Evolutionary conservation across 92 coral and sea anemone genomes (phyloP).

Genomic region (Paramuricea clavata): DNA sequence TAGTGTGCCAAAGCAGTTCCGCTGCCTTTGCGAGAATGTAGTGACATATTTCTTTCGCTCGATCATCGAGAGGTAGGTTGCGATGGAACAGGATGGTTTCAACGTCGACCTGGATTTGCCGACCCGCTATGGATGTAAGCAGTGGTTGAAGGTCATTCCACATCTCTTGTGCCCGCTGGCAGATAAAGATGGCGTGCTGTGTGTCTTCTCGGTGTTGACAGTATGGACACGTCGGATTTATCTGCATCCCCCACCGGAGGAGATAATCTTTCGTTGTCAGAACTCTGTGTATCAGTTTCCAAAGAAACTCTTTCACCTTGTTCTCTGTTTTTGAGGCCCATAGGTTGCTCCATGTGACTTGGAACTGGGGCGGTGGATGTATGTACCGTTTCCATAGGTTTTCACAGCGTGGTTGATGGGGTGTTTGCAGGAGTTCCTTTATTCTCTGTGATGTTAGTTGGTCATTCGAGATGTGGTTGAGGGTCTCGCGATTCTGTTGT

Average conservation of each 20-base stretch:
- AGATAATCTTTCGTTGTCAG: constrained; percentile 31
- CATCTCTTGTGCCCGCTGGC: constrained; percentile 32
- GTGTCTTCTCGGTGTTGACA: constrained; percentile 41
- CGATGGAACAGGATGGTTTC: background rate
- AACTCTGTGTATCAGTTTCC: constrained; percentile 40
- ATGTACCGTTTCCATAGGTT: background rate
- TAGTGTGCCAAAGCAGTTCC: background rate
- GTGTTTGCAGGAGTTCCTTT: background rate
- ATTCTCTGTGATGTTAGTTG: background rate
- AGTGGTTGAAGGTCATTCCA: constrained; percentile 16
- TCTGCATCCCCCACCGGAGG: constrained; percentile 37
- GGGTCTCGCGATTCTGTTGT: background rate
- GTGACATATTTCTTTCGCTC: background rate
- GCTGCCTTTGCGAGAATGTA: background rate
- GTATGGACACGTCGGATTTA: constrained; percentile 25
- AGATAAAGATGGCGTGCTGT: constrained; percentile 32
- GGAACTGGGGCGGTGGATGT: background rate
- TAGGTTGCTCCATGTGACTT: constrained; percentile 20
- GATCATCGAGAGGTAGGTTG: background rate
- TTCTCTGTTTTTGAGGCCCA: background rate
- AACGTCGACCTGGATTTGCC: background rate
- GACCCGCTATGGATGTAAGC: background rate
- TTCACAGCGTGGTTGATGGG: background rate
- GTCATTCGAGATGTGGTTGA: background rate
- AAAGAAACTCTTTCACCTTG: background rate